A percentile compares a stretch with the other conserved stretches of the same genome.
phyloP scores from a whole-genome alignment of 2,797 vertebrate genomes.

The Champsocephalus esox region DNA sequence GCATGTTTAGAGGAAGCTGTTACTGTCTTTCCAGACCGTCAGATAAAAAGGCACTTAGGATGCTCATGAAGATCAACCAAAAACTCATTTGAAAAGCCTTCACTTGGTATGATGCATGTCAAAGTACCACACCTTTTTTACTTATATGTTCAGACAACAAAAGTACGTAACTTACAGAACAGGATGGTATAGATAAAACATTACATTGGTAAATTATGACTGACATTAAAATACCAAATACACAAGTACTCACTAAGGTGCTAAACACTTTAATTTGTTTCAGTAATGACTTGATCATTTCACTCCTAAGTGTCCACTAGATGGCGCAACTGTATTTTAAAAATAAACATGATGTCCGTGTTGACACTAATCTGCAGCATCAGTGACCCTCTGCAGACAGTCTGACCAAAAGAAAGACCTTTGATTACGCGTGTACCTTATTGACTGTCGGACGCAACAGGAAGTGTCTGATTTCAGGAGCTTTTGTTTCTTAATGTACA shows the following conservation, averaged over 20 bases:
- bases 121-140: no score
- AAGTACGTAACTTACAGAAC: no score
- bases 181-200: no score
- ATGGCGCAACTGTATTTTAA: constrained; percentile 52
- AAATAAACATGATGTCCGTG: neutral
- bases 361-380: constrained; percentile 7
- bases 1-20: neutral
- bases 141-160: no score
- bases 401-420: neutral
- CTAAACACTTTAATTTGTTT: neutral
- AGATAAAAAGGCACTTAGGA: no score
- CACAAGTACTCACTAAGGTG: neutral
- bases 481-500: neutral
- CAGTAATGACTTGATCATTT: neutral
- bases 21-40: neutral
- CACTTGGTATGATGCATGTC: no score
- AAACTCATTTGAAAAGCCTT: no score
- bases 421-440: no score
- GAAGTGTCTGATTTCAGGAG: neutral
- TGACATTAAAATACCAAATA: no score
- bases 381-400: constrained; percentile 12
- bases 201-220: no score
- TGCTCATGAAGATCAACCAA: no score
- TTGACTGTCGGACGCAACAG: no score
- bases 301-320: constrained; percentile 44